Base-by-base conservation (phyloP, 2,797 vertebrate genomes). In the Enteromius anoplus region DNA sequence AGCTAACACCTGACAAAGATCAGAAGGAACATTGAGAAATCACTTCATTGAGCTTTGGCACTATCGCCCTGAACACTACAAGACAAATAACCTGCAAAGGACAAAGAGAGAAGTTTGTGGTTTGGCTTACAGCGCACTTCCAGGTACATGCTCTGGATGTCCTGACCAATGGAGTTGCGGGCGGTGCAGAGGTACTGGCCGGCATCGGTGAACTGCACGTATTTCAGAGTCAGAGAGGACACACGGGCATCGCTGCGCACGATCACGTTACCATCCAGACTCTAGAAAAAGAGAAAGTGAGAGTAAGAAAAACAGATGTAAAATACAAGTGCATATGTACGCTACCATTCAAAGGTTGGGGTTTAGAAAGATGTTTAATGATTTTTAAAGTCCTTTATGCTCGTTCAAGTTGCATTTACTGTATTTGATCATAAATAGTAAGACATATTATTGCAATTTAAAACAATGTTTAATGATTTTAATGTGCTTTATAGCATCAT, bases 141-240 rank as follows among this genome's bases (percentile, higher is more conserved):
- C 77, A 99, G 95, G 94, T 95, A 96, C 95, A 98, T 95, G 90
- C 93, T 91, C 86, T 96, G 94, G 71, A 92, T 93, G 91, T 98
- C 98, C 90, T 97, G 96, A 21, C 98, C 98, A n/a, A 99, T 98
- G 91, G 96, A 95, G 93, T 98, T 99, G 92, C 94, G 96, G 88
- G 98, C 98, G 0, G 93, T 96, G 94, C 98, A 99, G 45, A 97
- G 91, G 8, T 99, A 99, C 65, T 96, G 95, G 23, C 98, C 98
- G 0, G 97, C 98, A 5, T 99, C 95, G 0, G 96, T 98, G 92
- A 97, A 98, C 91, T 98, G 97, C 87, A 99, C 94, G 11, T 96
- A 96, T 89, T 99, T 99, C 85, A 99, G 91, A 2, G 97, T 98
- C 78, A 99, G 96, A 0, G 98, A 97, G 0, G 98, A 99, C 6